Conservation (phyloP, 2,113 vertebrate species). For the Gobiocypris rarus region DNA sequence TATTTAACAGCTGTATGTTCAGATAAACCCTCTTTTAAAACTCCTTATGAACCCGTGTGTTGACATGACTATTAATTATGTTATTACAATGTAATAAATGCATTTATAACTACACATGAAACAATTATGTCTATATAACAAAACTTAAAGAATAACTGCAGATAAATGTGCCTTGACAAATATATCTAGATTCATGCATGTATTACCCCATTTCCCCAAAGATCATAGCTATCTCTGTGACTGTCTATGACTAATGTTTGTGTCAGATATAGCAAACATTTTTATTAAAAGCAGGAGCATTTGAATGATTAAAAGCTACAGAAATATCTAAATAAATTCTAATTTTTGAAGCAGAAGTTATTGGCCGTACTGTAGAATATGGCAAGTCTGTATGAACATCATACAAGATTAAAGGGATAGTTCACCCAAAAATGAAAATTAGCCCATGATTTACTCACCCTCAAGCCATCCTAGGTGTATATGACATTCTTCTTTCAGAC, state of each 20-base stretch:
- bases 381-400: not conserved
- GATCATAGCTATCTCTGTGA: not conserved
- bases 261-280: not conserved
- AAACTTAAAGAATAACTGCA: not conserved
- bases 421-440: too few relatives aligned
- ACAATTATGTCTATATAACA: not conserved
- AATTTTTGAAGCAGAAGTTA: not conserved
- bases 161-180: not conserved
- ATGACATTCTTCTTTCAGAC: too few relatives aligned
- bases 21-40: not conserved
- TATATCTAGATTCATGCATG: not conserved
- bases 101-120: slow-evolving; percentile 2
- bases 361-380: too few relatives aligned
- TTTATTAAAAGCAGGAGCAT: not conserved
- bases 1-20: slow-evolving; percentile 19
- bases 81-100: slow-evolving; percentile 35
- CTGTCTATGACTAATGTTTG: not conserved
- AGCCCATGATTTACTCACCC: too few relatives aligned
- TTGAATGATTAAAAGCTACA: not conserved
- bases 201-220: not conserved
- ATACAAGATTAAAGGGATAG: too few relatives aligned
- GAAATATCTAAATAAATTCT: not conserved
- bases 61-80: slow-evolving; percentile 5
- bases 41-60: not conserved
- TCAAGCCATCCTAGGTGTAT: too few relatives aligned